These are phyloP conservation scores for Cecidostiba fungosa DNA, from an alignment of 2,888 invertebrate genomes.

Conservation along the genomic window DNA sequence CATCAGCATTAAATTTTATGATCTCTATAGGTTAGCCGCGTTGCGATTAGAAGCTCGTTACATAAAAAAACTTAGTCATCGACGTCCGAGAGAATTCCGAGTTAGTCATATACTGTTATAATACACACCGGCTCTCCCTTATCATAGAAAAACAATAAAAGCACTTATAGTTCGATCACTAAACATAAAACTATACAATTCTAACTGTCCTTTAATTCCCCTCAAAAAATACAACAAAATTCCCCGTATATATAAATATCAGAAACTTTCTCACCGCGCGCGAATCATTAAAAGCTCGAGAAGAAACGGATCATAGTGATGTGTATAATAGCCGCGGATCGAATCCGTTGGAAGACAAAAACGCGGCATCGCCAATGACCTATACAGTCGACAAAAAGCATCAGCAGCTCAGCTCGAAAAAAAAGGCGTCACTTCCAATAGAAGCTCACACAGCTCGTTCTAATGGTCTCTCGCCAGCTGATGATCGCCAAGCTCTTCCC, in stretches of 20 bases:
- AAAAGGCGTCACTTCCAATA: constrained; percentile 37
- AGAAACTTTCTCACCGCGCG: not conserved
- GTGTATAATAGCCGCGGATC: too few species aligned
- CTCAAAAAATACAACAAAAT: not conserved
- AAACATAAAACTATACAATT: too few species aligned
- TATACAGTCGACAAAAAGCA: not conserved
- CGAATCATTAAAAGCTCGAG: not conserved
- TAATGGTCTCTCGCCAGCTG: constrained; percentile 40
- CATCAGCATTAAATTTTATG: constrained; percentile 58
- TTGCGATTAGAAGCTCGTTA: constrained; percentile 28
- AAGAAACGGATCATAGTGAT: constrained; percentile 3
- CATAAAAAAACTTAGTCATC: constrained; percentile 27
- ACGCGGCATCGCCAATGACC: not conserved
- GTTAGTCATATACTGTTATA: not conserved
- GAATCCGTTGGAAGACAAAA: not conserved
- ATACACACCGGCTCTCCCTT: not conserved
- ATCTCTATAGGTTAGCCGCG: constrained; percentile 1
- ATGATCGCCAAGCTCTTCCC: constrained; percentile 19
- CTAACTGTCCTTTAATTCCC: too few species aligned
- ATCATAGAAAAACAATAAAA: constrained; percentile 26
- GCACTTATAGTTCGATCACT: not conserved
- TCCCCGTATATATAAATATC: not conserved
- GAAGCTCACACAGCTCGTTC: constrained; percentile 18
- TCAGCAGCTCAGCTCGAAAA: not conserved
- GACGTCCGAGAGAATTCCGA: constrained; percentile 9